A percentile compares a stretch with the other conserved stretches of the same genome.
These are phyloP conservation scores for Fregata magnificens DNA, from an alignment of 2,113 vertebrate genomes.

Conservation along the genomic window DNA sequence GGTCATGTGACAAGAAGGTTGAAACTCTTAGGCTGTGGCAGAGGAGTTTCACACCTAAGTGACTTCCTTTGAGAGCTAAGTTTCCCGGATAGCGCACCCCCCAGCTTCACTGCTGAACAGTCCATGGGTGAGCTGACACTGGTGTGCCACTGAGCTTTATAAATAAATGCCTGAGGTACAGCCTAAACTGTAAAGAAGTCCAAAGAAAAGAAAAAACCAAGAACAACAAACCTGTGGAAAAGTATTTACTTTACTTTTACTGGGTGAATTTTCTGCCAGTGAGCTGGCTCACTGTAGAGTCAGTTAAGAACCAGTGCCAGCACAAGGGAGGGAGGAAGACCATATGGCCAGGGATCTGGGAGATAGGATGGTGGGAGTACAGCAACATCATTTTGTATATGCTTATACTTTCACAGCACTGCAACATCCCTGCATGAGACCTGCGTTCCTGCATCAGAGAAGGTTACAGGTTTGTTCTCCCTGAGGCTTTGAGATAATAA, in stretches of 20 bases:
- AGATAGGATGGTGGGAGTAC: not conserved
- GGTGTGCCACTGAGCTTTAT: not conserved
- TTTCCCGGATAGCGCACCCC: not conserved
- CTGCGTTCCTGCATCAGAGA: not conserved
- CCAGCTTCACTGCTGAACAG: not conserved
- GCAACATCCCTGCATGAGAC: not conserved
- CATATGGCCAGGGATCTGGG: slow-evolving; percentile 28
- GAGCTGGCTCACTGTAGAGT: not conserved
- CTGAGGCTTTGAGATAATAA: not conserved
- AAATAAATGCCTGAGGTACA: not conserved
- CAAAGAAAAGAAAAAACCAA: accelerated
- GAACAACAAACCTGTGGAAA: not conserved
- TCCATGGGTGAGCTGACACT: not conserved
- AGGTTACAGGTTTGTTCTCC: not conserved
- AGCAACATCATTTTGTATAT: not conserved
- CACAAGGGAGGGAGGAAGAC: not conserved
- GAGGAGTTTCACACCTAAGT: not conserved
- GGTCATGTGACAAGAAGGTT: not conserved
- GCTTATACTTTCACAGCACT: not conserved
- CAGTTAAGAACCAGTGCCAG: not conserved
- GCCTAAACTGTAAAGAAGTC: not conserved
- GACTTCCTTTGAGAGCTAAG: not conserved
- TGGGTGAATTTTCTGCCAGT: not conserved
- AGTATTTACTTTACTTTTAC: not conserved
- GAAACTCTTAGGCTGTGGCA: not conserved